phyloP scores from a whole-genome alignment of 2,797 vertebrate genomes.

The Arctocebus calabarensis region DNA sequence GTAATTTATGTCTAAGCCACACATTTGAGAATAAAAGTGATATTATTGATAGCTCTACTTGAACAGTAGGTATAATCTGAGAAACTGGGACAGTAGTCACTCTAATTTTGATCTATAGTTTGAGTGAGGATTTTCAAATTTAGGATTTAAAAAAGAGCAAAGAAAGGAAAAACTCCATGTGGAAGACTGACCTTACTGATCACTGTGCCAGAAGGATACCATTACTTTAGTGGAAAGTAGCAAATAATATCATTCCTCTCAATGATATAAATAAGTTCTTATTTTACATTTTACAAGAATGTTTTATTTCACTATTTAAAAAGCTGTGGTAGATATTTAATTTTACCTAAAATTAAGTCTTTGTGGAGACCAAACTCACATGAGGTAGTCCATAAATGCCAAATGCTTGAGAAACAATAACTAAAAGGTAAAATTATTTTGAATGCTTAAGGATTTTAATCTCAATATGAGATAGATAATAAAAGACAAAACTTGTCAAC shows the following conservation, averaged over 20 bases:
- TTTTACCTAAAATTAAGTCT: not conserved
- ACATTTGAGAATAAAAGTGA: not conserved
- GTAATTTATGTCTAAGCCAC: not conserved
- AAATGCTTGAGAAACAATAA: not conserved
- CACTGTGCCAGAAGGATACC: not conserved
- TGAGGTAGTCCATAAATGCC: not conserved
- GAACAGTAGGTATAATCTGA: not conserved
- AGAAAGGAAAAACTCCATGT: not conserved
- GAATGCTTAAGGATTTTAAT: not conserved
- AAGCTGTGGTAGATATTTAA: not conserved
- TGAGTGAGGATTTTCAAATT: not conserved
- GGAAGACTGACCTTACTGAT: not conserved
- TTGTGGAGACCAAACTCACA: not conserved
- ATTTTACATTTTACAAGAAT: not conserved
- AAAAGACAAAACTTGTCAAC: not conserved
- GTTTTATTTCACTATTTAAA: not conserved
- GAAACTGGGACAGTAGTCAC: not conserved
- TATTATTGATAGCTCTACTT: not conserved
- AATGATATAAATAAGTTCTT: not conserved
- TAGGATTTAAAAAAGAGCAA: not conserved
- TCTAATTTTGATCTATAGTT: not conserved
- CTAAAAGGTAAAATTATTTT: not conserved
- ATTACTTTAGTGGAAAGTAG: not conserved
- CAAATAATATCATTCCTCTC: not conserved
- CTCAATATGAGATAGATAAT: not conserved